These are phyloP conservation scores for Tautogolabrus adspersus DNA, from an alignment of 2,113 vertebrate species.

Conservation along the genomic window DNA sequence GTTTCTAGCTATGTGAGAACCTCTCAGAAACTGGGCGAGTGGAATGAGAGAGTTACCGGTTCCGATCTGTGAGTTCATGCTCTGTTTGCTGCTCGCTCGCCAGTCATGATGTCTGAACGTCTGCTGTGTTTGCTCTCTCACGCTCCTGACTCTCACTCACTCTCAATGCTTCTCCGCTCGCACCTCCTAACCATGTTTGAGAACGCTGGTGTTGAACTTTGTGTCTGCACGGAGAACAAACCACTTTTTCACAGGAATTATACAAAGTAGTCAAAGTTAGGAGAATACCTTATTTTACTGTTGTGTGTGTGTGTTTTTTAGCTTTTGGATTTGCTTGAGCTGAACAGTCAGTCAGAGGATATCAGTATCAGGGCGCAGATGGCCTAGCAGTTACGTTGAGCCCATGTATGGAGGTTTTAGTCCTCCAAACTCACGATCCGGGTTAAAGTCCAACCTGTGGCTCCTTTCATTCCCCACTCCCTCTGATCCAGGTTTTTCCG, in stretches of 20 bases:
- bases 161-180: neutral
- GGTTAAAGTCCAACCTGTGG: too few species aligned
- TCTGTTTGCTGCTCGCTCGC: slow-evolving; percentile 57
- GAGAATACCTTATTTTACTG: neutral
- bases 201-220: slow-evolving; percentile 6
- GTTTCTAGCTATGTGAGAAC: slow-evolving; percentile 91
- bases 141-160: slow-evolving; percentile 12
- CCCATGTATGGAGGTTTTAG: too few species aligned
- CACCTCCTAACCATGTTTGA: slow-evolving; percentile 48
- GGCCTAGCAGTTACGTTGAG: too few species aligned
- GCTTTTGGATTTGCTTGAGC: too few species aligned
- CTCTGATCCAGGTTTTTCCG: too few species aligned
- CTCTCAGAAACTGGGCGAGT: slow-evolving; percentile 89
- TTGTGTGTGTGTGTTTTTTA: too few species aligned
- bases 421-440: too few species aligned
- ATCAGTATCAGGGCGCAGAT: too few species aligned
- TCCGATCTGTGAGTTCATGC: slow-evolving; percentile 88
- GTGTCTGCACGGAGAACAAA: slow-evolving; percentile 12
- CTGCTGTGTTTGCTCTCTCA: slow-evolving; percentile 62
- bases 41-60: slow-evolving; percentile 89
- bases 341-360: too few species aligned
- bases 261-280: neutral
- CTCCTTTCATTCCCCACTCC: too few species aligned
- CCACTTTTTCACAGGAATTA: neutral
- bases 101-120: neutral